A percentile compares a stretch with the other conserved stretches of the same genome.
These are phyloP conservation scores for Drosophila ironensis DNA, from an alignment of 1,140 invertebrate species.

Conservation along the genomic window DNA sequence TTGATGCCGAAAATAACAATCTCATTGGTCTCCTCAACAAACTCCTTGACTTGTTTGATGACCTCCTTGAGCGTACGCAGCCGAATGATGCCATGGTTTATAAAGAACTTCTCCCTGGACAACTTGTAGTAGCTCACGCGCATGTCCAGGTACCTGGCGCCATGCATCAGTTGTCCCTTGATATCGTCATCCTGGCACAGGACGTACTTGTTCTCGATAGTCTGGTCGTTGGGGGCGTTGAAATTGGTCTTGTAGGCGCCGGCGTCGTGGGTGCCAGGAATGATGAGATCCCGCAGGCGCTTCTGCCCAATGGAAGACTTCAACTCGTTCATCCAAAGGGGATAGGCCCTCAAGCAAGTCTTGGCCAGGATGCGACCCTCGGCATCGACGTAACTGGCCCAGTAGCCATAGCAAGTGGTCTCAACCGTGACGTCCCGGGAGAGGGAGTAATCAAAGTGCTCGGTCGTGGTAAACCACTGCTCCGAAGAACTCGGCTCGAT, in stretches of 20 bases:
- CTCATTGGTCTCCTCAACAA: constrained; percentile 85
- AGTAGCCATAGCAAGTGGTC: constrained; percentile 73
- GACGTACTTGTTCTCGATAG: constrained; percentile 82
- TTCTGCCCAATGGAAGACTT: constrained; percentile 76
- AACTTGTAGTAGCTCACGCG: constrained; percentile 83
- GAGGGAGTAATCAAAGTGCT: constrained; percentile 66
- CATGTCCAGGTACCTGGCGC: constrained; percentile 85
- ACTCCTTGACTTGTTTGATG: constrained; percentile 83
- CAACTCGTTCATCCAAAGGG: constrained; percentile 85
- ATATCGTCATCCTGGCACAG: constrained; percentile 85
- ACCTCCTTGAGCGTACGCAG: constrained; percentile 83
- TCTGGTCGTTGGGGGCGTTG: constrained; percentile 65
- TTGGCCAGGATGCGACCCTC: constrained; percentile 60
- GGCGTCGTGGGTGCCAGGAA: constrained; percentile 87
- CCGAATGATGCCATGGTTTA: constrained; percentile 84
- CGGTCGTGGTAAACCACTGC: constrained; percentile 75
- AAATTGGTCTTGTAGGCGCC: constrained; percentile 84
- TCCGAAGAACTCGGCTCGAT: constrained; percentile 44
- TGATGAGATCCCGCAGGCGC: constrained; percentile 83
- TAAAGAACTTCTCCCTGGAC: constrained; percentile 82
- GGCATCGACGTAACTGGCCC: constrained; percentile 72
- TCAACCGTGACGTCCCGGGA: constrained; percentile 50
- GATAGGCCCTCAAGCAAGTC: constrained; percentile 83
- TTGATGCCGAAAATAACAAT: constrained; percentile 86
- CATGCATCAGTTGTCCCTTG: constrained; percentile 84